phyloP scores from a whole-genome alignment of 2,113 vertebrate genomes.

The Empidonax alnorum region DNA sequence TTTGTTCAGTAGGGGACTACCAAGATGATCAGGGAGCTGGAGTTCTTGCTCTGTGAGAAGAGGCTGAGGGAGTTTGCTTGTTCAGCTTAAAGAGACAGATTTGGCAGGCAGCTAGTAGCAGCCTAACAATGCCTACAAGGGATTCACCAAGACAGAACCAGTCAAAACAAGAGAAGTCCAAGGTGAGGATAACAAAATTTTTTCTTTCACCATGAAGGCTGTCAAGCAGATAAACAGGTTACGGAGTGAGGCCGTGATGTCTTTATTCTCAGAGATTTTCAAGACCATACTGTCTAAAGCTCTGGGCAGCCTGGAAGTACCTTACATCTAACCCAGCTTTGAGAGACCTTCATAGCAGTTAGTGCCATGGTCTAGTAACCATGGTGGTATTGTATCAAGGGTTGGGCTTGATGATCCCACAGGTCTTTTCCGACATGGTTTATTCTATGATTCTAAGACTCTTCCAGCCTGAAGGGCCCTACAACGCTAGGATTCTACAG shows the following conservation, averaged over 20 bases:
- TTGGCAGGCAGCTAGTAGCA: not conserved
- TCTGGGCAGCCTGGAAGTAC: not conserved
- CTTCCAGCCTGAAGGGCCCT: not conserved
- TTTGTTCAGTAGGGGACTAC: not conserved
- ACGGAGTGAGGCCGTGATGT: not conserved
- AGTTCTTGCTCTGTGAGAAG: not conserved
- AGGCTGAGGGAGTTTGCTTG: not conserved
- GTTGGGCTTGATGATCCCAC: too few relatives aligned
- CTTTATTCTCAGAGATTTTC: not conserved
- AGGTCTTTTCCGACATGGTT: too few relatives aligned
- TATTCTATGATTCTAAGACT: not conserved
- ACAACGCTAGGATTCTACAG: not conserved
- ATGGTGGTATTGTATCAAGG: too few relatives aligned
- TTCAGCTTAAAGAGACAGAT: not conserved
- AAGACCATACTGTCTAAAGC: not conserved
- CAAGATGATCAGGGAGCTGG: not conserved
- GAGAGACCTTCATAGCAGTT: not conserved
- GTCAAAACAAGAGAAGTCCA: not conserved
- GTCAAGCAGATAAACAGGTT: not conserved
- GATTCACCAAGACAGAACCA: not conserved
- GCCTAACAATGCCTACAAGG: not conserved
- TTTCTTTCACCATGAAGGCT: not conserved
- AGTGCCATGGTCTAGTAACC: too few relatives aligned
- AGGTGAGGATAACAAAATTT: not conserved
- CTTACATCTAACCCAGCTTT: not conserved